Base-by-base conservation (phyloP, 2,113 vertebrate species). In the Prinia subflava region DNA sequence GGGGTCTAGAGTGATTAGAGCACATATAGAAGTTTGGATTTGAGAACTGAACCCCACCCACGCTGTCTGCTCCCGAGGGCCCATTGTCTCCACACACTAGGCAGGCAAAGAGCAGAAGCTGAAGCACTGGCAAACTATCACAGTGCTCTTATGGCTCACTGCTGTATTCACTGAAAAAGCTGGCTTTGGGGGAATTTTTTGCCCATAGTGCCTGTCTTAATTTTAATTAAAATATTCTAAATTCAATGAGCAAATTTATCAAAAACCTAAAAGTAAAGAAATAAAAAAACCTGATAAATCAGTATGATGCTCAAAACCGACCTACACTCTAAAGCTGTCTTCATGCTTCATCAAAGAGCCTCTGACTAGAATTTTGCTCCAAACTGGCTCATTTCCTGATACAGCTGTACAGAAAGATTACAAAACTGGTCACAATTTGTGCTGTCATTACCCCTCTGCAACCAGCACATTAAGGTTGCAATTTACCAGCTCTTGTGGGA, bases 381-480 rank as follows among this genome's bases (percentile, higher is more conserved):
- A 94, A 68, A 50, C 37, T 78, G 56, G 17, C 56, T 84, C 64
- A 68, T 88, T 93, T 92, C 83, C 88, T 86, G 41, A 69, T 64
- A 52, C 55, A 77, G 59, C 67, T 86, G 42, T 79, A 85, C 33
- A 87, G 74, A 89, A 94, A 87, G 57, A 95, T 92, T 87, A 83
- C 81, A 92, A 92, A 91, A 83, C 86, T 55, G 57, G 50, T 80
- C 62, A 90, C 89, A 94, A 88, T 95, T 93, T 90, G 63, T 80
- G 39, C 87, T 86, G 37, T 35, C 67, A 77, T 95, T 90, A 93
- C 42, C 17, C 14, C 33, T 86, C 71, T 52, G 49, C 63, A 84
- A 37, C 60, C 56, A 81, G 71, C 19, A 60, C 56, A 83, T 95
- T 86, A 92, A 68, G 64, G 76, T 52, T 78, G 82, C 68, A 83